Base-by-base conservation (phyloP, 2,113 vertebrate species). In the Pavo muticus region DNA sequence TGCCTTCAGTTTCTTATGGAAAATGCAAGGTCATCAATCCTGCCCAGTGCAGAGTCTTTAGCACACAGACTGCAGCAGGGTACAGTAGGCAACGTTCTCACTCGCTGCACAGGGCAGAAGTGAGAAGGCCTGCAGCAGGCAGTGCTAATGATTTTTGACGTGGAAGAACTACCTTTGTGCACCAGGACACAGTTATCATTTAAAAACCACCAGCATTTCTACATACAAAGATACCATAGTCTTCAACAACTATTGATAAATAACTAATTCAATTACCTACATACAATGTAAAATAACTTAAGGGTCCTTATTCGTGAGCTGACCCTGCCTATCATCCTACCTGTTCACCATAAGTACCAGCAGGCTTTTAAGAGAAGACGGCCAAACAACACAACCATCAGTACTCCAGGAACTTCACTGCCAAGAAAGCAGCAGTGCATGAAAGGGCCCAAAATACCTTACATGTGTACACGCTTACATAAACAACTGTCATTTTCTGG, bases 381-480 rank as follows among this genome's bases (percentile, higher is more conserved):
- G 54, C 65, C 44, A 45, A 87, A 47, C 23, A 37, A 52, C 82
- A 60, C 10, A 5, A 84, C n/a, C 19, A 60, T 30, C 75, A 35
- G 47, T 25, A 32, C 72, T n/a, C 25, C 11, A 91, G 42, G 42
- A 69, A 79, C 45, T 76, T 48, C 65, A n/a, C 75, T 16, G 1
- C 11, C 65, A 82, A 61, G 56, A 81, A 81, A 92, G 60, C 16
- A 27, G 64, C 88, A 89, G 73, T 61, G 63, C 2, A 19, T 42
- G 65, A 74, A 30, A 68, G 47, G 7, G 37, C 71, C 48, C 74
- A 75, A 82, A 92, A 91, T 65, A 93, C 70, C 54, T 64, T 11
- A 10, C 35, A 11, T 32, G 32, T 3, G 37, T 24, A 15, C 6
- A 39, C 2, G 21, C 37, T 68, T 73, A 80, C 27, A 57, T 17